A percentile compares a stretch with the other conserved stretches of the same genome.
phyloP scores from a whole-genome alignment of 2,888 invertebrate species.

The Phortica magna region DNA sequence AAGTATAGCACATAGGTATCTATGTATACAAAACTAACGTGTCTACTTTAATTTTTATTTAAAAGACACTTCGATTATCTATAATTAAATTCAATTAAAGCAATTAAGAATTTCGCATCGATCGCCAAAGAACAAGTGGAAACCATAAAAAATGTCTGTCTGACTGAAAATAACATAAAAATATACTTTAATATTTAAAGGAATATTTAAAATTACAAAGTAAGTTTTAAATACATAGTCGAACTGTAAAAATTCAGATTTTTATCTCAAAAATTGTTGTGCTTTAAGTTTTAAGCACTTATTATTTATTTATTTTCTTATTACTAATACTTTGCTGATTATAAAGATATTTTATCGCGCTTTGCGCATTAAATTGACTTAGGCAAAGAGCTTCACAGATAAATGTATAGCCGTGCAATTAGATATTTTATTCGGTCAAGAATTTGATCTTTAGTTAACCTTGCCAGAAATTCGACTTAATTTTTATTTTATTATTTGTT shows the following conservation, averaged over 20 bases:
- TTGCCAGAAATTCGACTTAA: not conserved
- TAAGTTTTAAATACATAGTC: no score
- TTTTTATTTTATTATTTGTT: not conserved
- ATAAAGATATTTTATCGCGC: no score
- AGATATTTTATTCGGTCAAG: constrained; percentile 2
- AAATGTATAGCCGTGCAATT: constrained; percentile 55
- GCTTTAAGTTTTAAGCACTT: no score
- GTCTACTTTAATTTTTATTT: not conserved
- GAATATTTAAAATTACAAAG: no score
- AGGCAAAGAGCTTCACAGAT: constrained; percentile 52
- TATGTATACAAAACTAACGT: not conserved
- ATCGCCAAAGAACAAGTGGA: not conserved
- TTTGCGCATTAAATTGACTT: no score
- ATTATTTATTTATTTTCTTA: no score
- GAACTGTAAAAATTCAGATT: no score
- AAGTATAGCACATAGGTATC: no score
- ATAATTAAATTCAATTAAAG: constrained; percentile 15
- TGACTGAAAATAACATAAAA: no score
- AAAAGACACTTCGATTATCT: constrained; percentile 9
- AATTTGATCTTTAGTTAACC: constrained; percentile 17
- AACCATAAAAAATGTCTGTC: constrained; percentile 42
- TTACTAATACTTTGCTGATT: no score
- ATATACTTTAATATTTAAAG: no score
- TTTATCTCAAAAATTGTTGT: no score
- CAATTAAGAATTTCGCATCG: not conserved